A percentile compares a stretch with the other conserved stretches of the same genome.
phyloP scores from a whole-genome alignment of 2,888 invertebrate species.

The Therioaphis trifolii region DNA sequence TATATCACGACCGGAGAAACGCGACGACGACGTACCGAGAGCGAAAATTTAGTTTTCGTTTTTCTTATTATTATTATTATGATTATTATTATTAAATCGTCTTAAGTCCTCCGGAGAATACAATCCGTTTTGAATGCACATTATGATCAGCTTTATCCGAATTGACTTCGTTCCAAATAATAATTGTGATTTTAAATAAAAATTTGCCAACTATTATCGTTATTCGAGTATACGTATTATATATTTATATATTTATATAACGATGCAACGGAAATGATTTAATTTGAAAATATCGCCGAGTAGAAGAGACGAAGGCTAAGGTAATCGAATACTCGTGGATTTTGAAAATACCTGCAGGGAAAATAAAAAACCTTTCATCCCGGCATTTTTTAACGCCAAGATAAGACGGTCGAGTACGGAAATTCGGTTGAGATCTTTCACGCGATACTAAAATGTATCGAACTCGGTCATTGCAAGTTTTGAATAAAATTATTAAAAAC shows the following conservation, averaged over 20 bases:
- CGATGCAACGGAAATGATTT: not conserved
- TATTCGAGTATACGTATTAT: too few species aligned
- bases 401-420: too few species aligned
- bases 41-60: too few species aligned
- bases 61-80: too few species aligned
- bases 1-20: too few species aligned
- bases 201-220: not conserved
- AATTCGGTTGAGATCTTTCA: not conserved
- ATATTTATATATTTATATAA: not conserved
- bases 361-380: not conserved
- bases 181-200: not conserved
- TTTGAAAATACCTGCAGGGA: not conserved
- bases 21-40: too few species aligned
- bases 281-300: not conserved
- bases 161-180: not conserved
- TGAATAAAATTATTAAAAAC: not conserved
- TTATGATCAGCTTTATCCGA: constrained; percentile 2
- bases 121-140: not conserved
- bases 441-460: not conserved
- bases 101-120: not conserved
- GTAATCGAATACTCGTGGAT: not conserved
- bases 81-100: not conserved
- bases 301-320: not conserved
- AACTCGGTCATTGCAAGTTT: not conserved
- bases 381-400: not conserved